These are phyloP conservation scores for Plebejus anna DNA, from an alignment of 2,888 invertebrate genomes.

Conservation along the genomic window DNA sequence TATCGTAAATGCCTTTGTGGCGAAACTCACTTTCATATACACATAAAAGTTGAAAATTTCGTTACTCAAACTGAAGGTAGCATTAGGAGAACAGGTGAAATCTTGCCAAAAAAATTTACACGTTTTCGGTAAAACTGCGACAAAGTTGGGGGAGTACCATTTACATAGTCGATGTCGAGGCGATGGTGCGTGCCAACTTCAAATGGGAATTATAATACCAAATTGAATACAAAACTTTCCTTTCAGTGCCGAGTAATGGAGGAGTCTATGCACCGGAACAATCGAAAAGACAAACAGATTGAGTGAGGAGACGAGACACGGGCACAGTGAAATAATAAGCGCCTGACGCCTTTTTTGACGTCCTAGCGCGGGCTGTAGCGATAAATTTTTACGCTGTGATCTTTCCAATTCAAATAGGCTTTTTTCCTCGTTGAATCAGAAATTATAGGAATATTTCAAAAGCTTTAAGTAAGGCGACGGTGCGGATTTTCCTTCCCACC, in stretches of 20 bases:
- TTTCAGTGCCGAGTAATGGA: slow-evolving; percentile 80
- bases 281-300: slow-evolving; percentile 79
- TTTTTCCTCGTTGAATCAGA: slow-evolving; percentile 71
- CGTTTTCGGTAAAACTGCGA: slow-evolving; percentile 68
- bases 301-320: slow-evolving; percentile 69
- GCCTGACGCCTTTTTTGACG: slow-evolving; percentile 74
- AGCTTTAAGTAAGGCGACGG: slow-evolving; percentile 75
- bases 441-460: slow-evolving; percentile 79
- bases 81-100: slow-evolving; percentile 44
- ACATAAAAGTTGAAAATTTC: slow-evolving; percentile 24
- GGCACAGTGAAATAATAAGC: slow-evolving; percentile 77
- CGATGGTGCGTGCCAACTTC: slow-evolving; percentile 80
- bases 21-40: slow-evolving; percentile 26
- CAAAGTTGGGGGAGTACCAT: slow-evolving; percentile 75
- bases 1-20: slow-evolving; percentile 34
- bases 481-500: slow-evolving; percentile 75
- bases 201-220: slow-evolving; percentile 81
- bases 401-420: slow-evolving; percentile 79
- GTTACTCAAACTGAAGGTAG: slow-evolving; percentile 27
- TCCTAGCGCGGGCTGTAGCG: slow-evolving; percentile 65
- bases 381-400: slow-evolving; percentile 78
- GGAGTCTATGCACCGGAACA: slow-evolving; percentile 79
- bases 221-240: slow-evolving; percentile 82
- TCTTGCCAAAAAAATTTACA: slow-evolving; percentile 53
- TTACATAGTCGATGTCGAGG: slow-evolving; percentile 79